phyloP scores from a whole-genome alignment of 37 sponge, comb jelly and placozoan species.

The Axinella damicornis region DNA sequence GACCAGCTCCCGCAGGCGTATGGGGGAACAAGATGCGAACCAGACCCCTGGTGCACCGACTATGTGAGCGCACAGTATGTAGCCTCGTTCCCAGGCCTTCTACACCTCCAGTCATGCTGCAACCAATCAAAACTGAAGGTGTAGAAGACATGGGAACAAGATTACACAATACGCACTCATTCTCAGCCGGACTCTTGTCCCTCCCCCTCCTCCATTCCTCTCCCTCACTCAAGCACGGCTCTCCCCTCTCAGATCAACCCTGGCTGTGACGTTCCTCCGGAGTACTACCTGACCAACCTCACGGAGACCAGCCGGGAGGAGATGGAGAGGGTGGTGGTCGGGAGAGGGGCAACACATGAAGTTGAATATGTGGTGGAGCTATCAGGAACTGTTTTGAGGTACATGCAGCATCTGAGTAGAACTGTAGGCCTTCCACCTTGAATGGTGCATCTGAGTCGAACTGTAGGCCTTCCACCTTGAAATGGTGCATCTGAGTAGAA shows the following conservation, averaged over 20 bases:
- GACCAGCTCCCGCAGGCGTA: slow-evolving; percentile 64
- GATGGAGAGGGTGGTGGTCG: slow-evolving; percentile 41
- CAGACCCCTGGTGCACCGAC: slow-evolving; percentile 61
- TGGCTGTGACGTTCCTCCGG: slow-evolving; percentile 53
- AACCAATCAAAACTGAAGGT: no score
- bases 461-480: no score
- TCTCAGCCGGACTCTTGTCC: background rate
- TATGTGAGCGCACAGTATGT: no score
- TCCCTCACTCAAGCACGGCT: background rate
- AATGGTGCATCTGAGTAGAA: no score
- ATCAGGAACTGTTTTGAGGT: slow-evolving; percentile 58
- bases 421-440: no score
- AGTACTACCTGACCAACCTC: slow-evolving; percentile 54
- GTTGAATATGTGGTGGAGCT: slow-evolving; percentile 1
- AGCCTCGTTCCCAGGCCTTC: no score
- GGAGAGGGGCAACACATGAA: slow-evolving; percentile 16
- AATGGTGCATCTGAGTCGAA: no score
- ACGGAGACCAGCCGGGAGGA: slow-evolving; percentile 39
- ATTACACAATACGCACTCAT: background rate
- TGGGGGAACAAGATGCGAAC: slow-evolving; percentile 70
- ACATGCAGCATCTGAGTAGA: no score
- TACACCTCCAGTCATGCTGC: no score
- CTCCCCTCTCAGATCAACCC: slow-evolving; percentile 23
- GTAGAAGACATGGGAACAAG: no score
- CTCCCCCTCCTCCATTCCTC: background rate